Conservation (phyloP, 1,140 invertebrate species). For the Scaptomyza pallida region DNA sequence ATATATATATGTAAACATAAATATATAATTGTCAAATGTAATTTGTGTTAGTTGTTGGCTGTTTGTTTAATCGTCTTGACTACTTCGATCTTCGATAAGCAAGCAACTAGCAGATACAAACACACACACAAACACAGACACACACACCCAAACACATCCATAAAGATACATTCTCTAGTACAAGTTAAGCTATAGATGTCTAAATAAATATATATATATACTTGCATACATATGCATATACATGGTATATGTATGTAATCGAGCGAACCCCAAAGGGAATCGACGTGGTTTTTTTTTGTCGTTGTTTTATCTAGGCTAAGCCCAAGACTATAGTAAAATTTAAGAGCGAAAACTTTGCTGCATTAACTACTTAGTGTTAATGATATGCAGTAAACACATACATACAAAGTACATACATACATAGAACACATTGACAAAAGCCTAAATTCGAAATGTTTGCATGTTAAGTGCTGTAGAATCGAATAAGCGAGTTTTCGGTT, state of each 20-base stretch:
- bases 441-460: neutral
- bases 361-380: neutral
- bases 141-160: conserved; percentile 19
- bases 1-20: no score
- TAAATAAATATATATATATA: conserved; percentile 25
- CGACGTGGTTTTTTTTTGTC: conserved; percentile 43
- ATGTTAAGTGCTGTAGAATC: neutral
- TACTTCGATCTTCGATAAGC: neutral
- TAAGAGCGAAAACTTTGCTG: conserved; percentile 33
- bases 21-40: conserved; percentile 3
- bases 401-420: conserved; percentile 8
- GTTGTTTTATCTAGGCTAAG: conserved; percentile 39
- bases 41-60: conserved; percentile 2
- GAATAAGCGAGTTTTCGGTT: neutral
- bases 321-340: conserved; percentile 64
- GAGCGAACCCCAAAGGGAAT: conserved; percentile 2
- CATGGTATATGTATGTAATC: neutral
- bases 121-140: neutral
- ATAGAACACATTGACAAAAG: neutral
- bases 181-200: conserved; percentile 68
- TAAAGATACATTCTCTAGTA: conserved; percentile 44
- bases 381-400: conserved; percentile 1
- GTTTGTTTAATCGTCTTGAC: neutral
- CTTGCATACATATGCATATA: neutral
- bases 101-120: conserved; percentile 11